A percentile compares a stretch with the other conserved stretches of the same genome.
Conservation (phyloP, 2,888 invertebrate genomes). For the Syrphus vitripennis region DNA sequence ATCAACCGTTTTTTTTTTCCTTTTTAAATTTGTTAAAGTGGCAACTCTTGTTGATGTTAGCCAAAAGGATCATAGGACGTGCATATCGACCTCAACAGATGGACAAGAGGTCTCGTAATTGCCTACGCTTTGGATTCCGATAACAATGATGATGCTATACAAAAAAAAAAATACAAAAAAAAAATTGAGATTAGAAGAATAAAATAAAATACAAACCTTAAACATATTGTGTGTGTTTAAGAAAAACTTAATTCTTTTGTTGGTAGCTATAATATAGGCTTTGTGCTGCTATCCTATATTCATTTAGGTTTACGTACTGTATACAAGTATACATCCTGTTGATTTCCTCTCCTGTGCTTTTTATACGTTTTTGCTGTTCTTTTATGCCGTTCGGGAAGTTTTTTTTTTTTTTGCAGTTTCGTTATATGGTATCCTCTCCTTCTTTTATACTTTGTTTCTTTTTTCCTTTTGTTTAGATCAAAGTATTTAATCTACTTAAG, state of each 20-base stretch:
- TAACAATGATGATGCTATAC: constrained; percentile 24
- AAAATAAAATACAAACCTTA: constrained; percentile 18
- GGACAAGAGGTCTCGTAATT: constrained; percentile 36
- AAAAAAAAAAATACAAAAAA: not conserved
- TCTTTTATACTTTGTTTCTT: constrained; percentile 19
- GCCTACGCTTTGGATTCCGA: constrained; percentile 44
- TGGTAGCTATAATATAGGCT: constrained; percentile 3
- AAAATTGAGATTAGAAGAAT: constrained; percentile 32
- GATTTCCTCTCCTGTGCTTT: constrained; percentile 30
- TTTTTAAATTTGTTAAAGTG: not conserved
- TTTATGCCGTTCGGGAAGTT: constrained; percentile 27
- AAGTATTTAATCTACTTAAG: constrained; percentile 67
- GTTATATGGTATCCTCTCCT: constrained; percentile 12
- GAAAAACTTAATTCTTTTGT: constrained; percentile 19
- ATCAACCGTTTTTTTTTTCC: too few relatives aligned
- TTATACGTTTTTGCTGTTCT: constrained; percentile 29
- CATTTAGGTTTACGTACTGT: not conserved
- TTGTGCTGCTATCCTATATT: not conserved
- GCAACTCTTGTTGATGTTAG: not conserved
- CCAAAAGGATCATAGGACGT: constrained; percentile 35
- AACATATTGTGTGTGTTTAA: constrained; percentile 21
- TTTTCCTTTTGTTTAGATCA: constrained; percentile 25
- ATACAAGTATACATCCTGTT: constrained; percentile 37
- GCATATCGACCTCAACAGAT: constrained; percentile 31
- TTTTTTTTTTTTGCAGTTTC: constrained; percentile 1